phyloP scores from a whole-genome alignment of 2,113 vertebrate species.

The Heptranchias perlo region DNA sequence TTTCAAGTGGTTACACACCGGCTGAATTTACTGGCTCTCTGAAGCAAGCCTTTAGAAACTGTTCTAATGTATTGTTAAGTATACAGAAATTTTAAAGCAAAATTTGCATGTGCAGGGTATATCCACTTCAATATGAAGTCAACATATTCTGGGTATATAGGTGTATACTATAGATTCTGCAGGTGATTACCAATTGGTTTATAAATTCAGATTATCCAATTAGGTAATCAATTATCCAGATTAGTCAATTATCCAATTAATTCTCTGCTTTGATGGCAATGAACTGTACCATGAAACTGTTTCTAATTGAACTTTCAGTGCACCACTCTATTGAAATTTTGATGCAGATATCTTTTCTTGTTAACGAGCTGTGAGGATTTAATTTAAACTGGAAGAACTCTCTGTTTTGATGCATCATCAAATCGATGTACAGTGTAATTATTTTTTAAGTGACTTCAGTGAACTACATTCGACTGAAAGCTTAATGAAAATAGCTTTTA shows the following conservation, averaged over 20 bases:
- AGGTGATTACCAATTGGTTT: slow-evolving; percentile 13
- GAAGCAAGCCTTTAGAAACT: background rate
- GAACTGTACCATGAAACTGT: slow-evolving; percentile 31
- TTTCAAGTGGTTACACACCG: too few relatives aligned
- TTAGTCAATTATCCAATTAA: slow-evolving; percentile 38
- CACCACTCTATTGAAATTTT: slow-evolving; percentile 36
- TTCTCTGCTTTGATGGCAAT: slow-evolving; percentile 29
- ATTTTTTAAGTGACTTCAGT: slow-evolving; percentile 37
- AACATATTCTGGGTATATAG: background rate
- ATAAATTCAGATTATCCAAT: slow-evolving; percentile 37
- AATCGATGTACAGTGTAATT: slow-evolving; percentile 36
- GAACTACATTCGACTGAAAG: slow-evolving; percentile 22
- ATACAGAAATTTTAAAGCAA: background rate
- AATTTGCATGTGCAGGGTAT: background rate
- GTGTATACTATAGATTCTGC: background rate
- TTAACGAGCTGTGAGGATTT: slow-evolving; percentile 38
- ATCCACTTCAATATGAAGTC: background rate
- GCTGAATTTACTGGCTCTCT: background rate
- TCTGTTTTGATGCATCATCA: slow-evolving; percentile 38
- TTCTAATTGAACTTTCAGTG: slow-evolving; percentile 38
- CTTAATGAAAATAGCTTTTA: slow-evolving; percentile 36
- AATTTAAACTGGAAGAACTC: slow-evolving; percentile 30
- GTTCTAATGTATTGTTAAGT: background rate
- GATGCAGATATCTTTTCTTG: slow-evolving; percentile 37
- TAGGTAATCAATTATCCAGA: slow-evolving; percentile 36